Conservation (phyloP, 2,113 vertebrate genomes). For the Micronisus gabar region DNA sequence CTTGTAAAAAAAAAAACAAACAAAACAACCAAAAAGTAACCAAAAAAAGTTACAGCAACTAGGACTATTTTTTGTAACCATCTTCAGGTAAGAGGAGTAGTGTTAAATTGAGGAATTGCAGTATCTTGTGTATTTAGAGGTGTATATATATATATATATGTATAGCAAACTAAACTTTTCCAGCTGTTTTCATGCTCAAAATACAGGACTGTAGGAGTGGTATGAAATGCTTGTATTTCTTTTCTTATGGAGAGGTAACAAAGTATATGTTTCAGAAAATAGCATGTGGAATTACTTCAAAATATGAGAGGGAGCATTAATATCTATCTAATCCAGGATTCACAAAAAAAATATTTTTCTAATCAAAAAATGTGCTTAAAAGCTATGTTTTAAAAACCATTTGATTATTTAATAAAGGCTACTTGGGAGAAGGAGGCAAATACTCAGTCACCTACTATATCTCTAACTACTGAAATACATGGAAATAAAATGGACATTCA, state of each 20-base stretch:
- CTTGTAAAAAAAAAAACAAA: not conserved
- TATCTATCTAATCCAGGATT: not conserved
- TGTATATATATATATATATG: not conserved
- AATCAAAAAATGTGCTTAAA: conserved; percentile 21
- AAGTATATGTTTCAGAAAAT: not conserved
- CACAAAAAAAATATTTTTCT: conserved; percentile 40
- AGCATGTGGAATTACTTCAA: not conserved
- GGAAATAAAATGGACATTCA: not conserved
- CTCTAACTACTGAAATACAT: not conserved
- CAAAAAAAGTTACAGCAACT: not conserved
- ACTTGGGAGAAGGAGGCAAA: not conserved
- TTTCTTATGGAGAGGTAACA: not conserved
- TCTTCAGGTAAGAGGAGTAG: conserved; percentile 22
- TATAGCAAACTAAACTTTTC: conserved; percentile 35
- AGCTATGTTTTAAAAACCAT: conserved; percentile 12
- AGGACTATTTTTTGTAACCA: conserved; percentile 28
- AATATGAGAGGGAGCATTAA: not conserved
- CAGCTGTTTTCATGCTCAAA: conserved; percentile 43
- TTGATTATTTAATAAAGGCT: conserved; percentile 44
- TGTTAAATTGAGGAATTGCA: conserved; percentile 11
- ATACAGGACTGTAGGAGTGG: not conserved
- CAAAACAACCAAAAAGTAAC: not conserved
- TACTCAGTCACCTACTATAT: not conserved
- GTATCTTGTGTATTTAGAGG: conserved; percentile 36
- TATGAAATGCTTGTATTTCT: conserved; percentile 51